Base-by-base conservation (phyloP, 2,888 invertebrate genomes). In the Chrysotoxum bicinctum region DNA sequence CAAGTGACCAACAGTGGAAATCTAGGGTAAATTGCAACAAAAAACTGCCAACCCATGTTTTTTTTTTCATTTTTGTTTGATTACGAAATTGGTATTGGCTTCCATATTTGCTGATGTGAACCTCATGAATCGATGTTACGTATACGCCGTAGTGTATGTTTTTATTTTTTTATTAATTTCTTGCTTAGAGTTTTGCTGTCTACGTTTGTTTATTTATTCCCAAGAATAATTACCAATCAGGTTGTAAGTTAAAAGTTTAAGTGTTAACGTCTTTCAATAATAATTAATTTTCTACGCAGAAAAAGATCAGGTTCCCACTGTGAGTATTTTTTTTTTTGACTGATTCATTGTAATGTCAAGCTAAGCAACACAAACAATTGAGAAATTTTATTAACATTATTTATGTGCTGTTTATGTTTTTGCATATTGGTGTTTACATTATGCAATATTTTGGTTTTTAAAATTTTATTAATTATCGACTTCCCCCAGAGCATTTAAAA, bases 31-130 rank as follows among this genome's bases (percentile, higher is more conserved):
- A 56, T 19, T 32, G 54, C 10, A 56, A 10, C 10, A 10, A 56
- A 26, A 19, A 35, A 16, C 8, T 37, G 21, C 37, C 21, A 23
- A 37, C 8, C 37, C 21, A 21, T 37, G 37, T 21, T 58, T 58
- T 43, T 21, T 14, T 21, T 37, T 58, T 21, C 9, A 58, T 58
- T 58, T 43, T 21, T 14, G 37, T 37, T 58, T 21, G n/a, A 58
- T 58, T 58, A 58, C 58, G 58, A 58, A 58, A 58, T 23, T 52
- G 8, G 19, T 58, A 58, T 58, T 58, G 58, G 23, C 58, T 58
- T 35, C 19, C 19, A 21, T 58, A 48, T 21, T 16, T 32, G 35
- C 37, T 58, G 58, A 37, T 23, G 21, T 58, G 37, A 37, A 23
- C 7, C 9, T 37, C 58, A 35, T 21, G 37, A 58, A 58, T 58